Base-by-base conservation (phyloP, 2,888 invertebrate species). In the Himalopsyche kuldschensis region DNA sequence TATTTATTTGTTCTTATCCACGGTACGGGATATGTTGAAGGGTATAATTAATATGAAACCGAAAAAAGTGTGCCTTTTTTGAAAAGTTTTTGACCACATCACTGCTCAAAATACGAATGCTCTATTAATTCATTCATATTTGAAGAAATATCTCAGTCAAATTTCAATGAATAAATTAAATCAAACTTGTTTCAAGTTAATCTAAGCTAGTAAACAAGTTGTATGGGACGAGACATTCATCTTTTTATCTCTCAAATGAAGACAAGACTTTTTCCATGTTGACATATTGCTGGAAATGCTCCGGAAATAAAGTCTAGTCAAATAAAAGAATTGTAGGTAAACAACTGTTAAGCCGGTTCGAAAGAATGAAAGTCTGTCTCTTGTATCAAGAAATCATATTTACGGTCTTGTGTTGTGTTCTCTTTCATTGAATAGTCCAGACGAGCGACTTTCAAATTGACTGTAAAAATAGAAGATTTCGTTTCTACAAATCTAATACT, bases 291-390 rank as follows among this genome's bases (percentile, higher is more conserved):
- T 82, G 85, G 84, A 79, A 83, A 85, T 80, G 80, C 79, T 24
- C 76, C 79, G 83, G 79, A 85, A 83, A 85, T 85, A 85, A 85
- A 85, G 85, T 85, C 85, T 85, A 81, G 83, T 80, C 83, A 85
- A 85, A 85, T 83, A 85, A 81, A 81, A 35, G 85, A 85, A 83
- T 85, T 81, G 82, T 78, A 79, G 77, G 79, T 76, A 83, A 85
- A 85, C 77, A 75, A 80, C 55, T 20, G 83, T 8, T 24, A 24
- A 48, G 55, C 81, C 24, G 69, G 78, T 75, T 69, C 81, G 47
- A 78, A 82, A 46, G 35, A 78, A 46, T 63, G 63, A 76, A 82
- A 41, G 69, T 82, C 47, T 47, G 78, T 78, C 35, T 55, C 48
- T 75, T 79, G 48, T 84, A 75, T 80, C 75, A 48, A 31, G 32